A percentile compares a stretch with the other conserved stretches of the same genome.
Conservation (phyloP, 2,888 invertebrate species). For the Hartigia nigra region DNA sequence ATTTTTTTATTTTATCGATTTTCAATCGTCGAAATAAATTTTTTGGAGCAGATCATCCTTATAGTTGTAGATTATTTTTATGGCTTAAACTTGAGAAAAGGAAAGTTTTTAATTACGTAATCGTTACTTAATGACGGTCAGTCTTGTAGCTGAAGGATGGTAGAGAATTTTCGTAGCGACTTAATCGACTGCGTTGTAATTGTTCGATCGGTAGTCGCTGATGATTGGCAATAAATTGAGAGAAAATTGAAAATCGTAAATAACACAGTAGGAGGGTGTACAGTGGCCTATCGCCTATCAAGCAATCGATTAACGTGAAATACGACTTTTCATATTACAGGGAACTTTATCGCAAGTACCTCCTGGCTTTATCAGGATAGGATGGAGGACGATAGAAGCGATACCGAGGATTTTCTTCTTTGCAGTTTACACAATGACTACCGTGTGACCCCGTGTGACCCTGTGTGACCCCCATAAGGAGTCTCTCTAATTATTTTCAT, state of each 20-base stretch:
- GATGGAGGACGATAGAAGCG: not conserved
- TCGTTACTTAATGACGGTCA: not conserved
- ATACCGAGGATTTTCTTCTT: not conserved
- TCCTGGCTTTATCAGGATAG: not conserved
- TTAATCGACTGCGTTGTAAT: not conserved
- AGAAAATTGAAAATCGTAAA: conserved; percentile 23
- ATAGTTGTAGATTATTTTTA: not conserved
- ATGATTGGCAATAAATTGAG: not conserved
- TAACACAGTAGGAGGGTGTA: not conserved
- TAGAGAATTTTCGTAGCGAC: not conserved
- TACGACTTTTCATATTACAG: conserved; percentile 30
- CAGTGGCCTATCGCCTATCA: conserved; percentile 13
- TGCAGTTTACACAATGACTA: not conserved
- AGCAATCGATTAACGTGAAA: conserved; percentile 36
- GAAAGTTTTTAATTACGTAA: not conserved
- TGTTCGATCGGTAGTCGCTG: not conserved
- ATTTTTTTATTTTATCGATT: not conserved
- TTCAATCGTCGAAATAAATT: not conserved
- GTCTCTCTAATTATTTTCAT: not conserved
- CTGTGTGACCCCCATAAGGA: not conserved
- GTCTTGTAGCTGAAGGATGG: not conserved
- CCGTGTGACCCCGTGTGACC: not conserved
- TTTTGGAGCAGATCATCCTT: not conserved
- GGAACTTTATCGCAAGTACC: not conserved
- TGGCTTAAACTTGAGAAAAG: not conserved